Conservation (phyloP, 1,140 invertebrate genomes). For the Contarinia nasturtii region DNA sequence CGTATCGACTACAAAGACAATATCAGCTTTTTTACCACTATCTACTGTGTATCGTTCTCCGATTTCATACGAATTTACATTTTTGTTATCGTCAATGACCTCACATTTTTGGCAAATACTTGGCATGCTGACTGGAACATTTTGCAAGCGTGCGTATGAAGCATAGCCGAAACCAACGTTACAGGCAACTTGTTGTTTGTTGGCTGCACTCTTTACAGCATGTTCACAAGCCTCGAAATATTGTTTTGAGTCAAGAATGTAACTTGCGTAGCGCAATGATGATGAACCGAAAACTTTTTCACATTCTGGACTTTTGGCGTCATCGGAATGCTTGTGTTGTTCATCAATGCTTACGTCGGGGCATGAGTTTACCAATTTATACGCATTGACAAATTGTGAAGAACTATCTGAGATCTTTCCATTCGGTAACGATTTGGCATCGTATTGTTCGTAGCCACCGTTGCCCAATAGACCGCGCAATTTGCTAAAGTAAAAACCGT, state of each 20-base stretch:
- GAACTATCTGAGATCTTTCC: constrained; percentile 40
- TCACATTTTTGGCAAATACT: constrained; percentile 38
- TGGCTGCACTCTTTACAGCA: constrained; percentile 23
- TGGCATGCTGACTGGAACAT: constrained; percentile 32
- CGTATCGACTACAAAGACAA: constrained; percentile 50
- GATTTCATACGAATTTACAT: constrained; percentile 16
- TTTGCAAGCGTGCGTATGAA: constrained; percentile 28
- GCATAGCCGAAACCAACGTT: constrained; percentile 36
- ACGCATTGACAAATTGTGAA: constrained; percentile 46
- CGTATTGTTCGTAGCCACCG: constrained; percentile 67
- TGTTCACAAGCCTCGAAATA: constrained; percentile 45
- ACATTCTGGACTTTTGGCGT: constrained; percentile 18
- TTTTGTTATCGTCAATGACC: constrained; percentile 16
- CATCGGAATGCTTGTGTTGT: constrained; percentile 20
- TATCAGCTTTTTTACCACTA: constrained; percentile 49
- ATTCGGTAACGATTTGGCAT: constrained; percentile 56
- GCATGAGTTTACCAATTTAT: constrained; percentile 41
- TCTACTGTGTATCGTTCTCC: constrained; percentile 39
- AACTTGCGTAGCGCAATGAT: constrained; percentile 27
- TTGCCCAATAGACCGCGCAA: constrained; percentile 71
- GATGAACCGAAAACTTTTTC: constrained; percentile 45
- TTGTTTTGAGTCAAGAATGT: constrained; percentile 18
- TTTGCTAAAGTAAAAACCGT: constrained; percentile 68
- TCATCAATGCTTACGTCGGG: constrained; percentile 27
- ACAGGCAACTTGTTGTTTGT: constrained; percentile 33